These are phyloP conservation scores for Elgaria multicarinata DNA, from an alignment of 2,113 vertebrate species.

Conservation along the genomic window DNA sequence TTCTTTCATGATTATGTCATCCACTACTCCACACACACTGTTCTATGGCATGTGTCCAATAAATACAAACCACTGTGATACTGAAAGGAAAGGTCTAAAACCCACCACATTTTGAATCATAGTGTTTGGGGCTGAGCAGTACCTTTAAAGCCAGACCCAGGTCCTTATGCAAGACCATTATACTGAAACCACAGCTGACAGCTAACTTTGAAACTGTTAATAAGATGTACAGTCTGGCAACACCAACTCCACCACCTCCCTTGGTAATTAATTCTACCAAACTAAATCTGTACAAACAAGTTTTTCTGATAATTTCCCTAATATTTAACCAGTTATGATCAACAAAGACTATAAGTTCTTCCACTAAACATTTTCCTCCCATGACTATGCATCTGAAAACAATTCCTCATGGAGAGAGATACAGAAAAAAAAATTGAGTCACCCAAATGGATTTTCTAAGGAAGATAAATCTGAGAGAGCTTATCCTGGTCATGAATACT, in stretches of 20 bases:
- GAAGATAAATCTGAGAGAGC: neutral
- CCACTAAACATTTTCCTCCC: neutral
- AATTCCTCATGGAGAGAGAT: neutral
- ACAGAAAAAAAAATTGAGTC: neutral
- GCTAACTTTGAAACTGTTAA: neutral
- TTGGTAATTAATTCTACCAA: neutral
- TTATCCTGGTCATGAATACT: neutral
- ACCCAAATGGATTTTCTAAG: neutral
- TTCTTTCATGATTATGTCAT: conserved; percentile 67
- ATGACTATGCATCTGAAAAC: neutral
- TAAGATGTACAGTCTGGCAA: neutral
- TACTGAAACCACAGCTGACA: neutral
- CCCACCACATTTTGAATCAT: conserved; percentile 11
- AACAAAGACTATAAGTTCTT: neutral
- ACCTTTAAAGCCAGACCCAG: neutral
- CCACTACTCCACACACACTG: conserved; percentile 43
- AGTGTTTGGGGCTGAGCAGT: neutral
- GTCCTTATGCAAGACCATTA: neutral
- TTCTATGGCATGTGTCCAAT: conserved; percentile 45
- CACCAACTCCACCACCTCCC: neutral
- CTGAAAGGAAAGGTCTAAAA: conserved; percentile 18
- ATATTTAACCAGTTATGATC: neutral
- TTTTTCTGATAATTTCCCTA: neutral
- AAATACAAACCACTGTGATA: conserved; percentile 39
- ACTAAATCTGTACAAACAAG: neutral